A percentile compares a stretch with the other conserved stretches of the same genome.
phyloP scores from a whole-genome alignment of 2,888 invertebrate species.

The Pyralis farinalis region DNA sequence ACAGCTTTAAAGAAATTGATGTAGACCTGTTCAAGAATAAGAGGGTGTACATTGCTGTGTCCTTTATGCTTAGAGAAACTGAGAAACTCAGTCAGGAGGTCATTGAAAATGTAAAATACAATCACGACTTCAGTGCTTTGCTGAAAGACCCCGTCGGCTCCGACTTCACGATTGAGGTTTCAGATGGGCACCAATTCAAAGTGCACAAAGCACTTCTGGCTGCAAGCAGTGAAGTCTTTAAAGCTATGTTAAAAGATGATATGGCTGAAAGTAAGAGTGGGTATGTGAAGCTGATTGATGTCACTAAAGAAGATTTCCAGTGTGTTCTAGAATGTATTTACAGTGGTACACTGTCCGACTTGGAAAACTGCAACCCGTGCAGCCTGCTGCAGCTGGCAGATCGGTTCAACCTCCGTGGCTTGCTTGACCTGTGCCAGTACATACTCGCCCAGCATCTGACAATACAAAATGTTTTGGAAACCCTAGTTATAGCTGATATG shows the following conservation, averaged over 20 bases:
- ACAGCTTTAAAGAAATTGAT: slow-evolving; percentile 50
- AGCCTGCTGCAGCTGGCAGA: slow-evolving; percentile 60
- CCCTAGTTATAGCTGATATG: slow-evolving; percentile 54
- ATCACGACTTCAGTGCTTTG: slow-evolving; percentile 51
- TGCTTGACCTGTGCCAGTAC: slow-evolving; percentile 50
- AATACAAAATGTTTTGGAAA: slow-evolving; percentile 55
- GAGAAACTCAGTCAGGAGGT: slow-evolving; percentile 27
- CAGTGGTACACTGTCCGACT: slow-evolving; percentile 52
- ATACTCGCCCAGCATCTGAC: slow-evolving; percentile 46
- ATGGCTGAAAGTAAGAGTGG: slow-evolving; percentile 64
- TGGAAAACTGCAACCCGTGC: slow-evolving; percentile 46
- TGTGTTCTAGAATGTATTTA: slow-evolving; percentile 61
- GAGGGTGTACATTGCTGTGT: slow-evolving; percentile 48
- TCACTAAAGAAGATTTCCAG: slow-evolving; percentile 51
- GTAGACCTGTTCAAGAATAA: slow-evolving; percentile 49
- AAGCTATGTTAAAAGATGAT: slow-evolving; percentile 68
- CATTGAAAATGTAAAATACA: slow-evolving; percentile 34
- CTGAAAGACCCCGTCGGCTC: slow-evolving; percentile 53
- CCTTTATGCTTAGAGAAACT: slow-evolving; percentile 28
- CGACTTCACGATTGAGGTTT: slow-evolving; percentile 63
- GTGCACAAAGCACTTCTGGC: slow-evolving; percentile 57
- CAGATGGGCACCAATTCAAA: slow-evolving; percentile 53
- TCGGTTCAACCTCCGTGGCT: slow-evolving; percentile 52
- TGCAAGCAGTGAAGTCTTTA: slow-evolving; percentile 65
- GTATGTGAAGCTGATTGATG: slow-evolving; percentile 56